Conservation (phyloP, 2,888 invertebrate genomes). For the Callyntrura guangdongensis region DNA sequence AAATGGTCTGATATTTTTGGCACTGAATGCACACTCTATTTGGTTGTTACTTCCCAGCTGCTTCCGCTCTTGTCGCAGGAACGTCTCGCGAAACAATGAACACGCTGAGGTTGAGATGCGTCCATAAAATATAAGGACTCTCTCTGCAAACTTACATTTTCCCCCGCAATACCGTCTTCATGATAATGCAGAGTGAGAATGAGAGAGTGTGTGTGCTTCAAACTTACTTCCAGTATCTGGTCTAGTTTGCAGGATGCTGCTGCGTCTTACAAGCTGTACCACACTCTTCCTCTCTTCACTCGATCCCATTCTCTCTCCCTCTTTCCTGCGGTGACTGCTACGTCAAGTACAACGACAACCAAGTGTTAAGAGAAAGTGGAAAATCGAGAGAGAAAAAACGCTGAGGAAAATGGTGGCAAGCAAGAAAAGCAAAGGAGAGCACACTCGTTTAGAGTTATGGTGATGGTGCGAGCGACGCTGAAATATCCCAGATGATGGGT, state of each 20-base stretch:
- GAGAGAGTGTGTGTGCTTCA: neutral
- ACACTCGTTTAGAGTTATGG: neutral
- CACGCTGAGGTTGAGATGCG: conserved; percentile 48
- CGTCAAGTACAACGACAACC: neutral
- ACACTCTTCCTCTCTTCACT: neutral
- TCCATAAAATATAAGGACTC: conserved; percentile 60
- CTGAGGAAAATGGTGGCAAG: neutral
- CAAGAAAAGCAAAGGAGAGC: neutral
- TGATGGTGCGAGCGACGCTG: neutral
- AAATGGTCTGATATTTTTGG: too few species aligned
- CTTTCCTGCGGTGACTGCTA: neutral
- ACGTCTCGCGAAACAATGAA: conserved; percentile 71
- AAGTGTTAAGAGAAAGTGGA: neutral
- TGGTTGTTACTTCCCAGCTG: conserved; percentile 16
- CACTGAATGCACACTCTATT: too few species aligned
- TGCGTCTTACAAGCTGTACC: neutral
- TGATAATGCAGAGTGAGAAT: neutral
- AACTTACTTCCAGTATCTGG: neutral
- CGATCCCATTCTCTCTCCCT: neutral
- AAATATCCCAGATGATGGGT: neutral
- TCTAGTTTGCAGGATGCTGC: conserved; percentile 14
- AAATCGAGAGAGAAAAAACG: neutral
- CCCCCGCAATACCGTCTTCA: neutral
- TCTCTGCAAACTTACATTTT: neutral
- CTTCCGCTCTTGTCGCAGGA: conserved; percentile 59